Percentiles rank a stretch among this genome's conserved stretches.
Evolutionary conservation across 2,888 invertebrate genomes (phyloP).

Genomic region (Xylophagus ater): DNA sequence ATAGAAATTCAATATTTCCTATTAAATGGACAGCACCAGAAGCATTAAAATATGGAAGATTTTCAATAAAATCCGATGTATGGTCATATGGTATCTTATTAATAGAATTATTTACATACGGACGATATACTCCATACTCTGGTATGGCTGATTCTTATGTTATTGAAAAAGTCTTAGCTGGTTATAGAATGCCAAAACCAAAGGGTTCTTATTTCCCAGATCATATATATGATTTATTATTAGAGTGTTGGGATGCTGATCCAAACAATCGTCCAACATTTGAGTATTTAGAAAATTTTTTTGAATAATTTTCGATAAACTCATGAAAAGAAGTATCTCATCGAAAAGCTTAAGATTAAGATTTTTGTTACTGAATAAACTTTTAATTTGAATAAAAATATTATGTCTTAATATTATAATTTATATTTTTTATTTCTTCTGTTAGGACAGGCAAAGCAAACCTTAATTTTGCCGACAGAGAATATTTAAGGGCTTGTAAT

Average conservation of each 20-base stretch:
- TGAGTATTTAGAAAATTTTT: slow-evolving; percentile 91
- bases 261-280: slow-evolving; percentile 96
- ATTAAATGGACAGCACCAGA: slow-evolving; percentile 99
- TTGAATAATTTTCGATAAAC: slow-evolving; percentile 93
- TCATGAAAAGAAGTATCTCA: slow-evolving; percentile 97
- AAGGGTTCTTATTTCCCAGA: slow-evolving; percentile 81
- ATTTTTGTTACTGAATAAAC: too few species aligned
- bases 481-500: too few species aligned
- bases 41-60: slow-evolving; percentile 86
- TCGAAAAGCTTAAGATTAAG: slow-evolving; percentile 66
- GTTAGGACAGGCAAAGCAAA: too few species aligned
- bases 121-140: slow-evolving; percentile 96
- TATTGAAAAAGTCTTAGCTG: slow-evolving; percentile 90
- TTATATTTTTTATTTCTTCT: too few species aligned
- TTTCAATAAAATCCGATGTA: slow-evolving; percentile 97
- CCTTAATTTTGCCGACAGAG: too few species aligned
- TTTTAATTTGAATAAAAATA: too few species aligned
- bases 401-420: too few species aligned
- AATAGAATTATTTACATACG: slow-evolving; percentile 92
- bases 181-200: slow-evolving; percentile 96
- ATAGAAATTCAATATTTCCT: slow-evolving; percentile 91
- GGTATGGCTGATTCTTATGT: slow-evolving; percentile 96
- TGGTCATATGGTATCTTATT: slow-evolving; percentile 96
- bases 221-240: slow-evolving; percentile 87
- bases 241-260: slow-evolving; percentile 90